Percentiles rank a stretch among this genome's conserved stretches.
These are phyloP conservation scores for Hylaeus volcanicus DNA, from an alignment of 1,140 invertebrate species.

Conservation along the genomic window DNA sequence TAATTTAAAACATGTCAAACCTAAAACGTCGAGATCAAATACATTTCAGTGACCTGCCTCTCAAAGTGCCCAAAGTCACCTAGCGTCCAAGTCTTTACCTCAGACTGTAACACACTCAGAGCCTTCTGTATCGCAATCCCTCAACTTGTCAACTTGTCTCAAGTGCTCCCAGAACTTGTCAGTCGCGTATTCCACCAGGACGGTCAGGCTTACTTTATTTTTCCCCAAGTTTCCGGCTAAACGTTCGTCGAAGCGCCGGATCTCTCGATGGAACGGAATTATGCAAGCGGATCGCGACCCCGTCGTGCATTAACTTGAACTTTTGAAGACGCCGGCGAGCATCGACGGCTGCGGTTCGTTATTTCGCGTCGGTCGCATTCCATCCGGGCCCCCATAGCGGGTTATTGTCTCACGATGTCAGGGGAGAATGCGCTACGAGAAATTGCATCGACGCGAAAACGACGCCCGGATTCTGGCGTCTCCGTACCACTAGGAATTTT, in stretches of 20 bases:
- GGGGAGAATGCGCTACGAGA: slow-evolving; percentile 22
- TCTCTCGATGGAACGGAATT: slow-evolving; percentile 47
- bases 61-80: too few species aligned
- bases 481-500: slow-evolving; percentile 14
- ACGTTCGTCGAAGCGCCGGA: slow-evolving; percentile 19
- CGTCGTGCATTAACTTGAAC: slow-evolving; percentile 36
- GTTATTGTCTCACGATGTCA: slow-evolving; percentile 53
- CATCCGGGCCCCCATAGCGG: slow-evolving; percentile 22
- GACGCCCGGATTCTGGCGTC: slow-evolving; percentile 7
- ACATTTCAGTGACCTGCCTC: too few species aligned
- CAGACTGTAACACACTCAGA: too few species aligned
- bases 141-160: too few species aligned
- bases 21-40: too few species aligned
- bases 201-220: slow-evolving; percentile 19
- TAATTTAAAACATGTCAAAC: too few species aligned
- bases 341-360: slow-evolving; percentile 45
- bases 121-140: too few species aligned
- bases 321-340: slow-evolving; percentile 39
- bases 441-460: slow-evolving; percentile 33
- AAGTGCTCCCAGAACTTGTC: background rate
- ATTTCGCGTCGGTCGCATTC: slow-evolving; percentile 51
- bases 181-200: slow-evolving; percentile 11
- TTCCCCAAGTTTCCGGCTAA: background rate
- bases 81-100: too few species aligned
- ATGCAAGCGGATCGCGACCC: slow-evolving; percentile 46